These are phyloP conservation scores for Microtus pennsylvanicus DNA, from an alignment of 2,113 vertebrate species.

Conservation along the genomic window DNA sequence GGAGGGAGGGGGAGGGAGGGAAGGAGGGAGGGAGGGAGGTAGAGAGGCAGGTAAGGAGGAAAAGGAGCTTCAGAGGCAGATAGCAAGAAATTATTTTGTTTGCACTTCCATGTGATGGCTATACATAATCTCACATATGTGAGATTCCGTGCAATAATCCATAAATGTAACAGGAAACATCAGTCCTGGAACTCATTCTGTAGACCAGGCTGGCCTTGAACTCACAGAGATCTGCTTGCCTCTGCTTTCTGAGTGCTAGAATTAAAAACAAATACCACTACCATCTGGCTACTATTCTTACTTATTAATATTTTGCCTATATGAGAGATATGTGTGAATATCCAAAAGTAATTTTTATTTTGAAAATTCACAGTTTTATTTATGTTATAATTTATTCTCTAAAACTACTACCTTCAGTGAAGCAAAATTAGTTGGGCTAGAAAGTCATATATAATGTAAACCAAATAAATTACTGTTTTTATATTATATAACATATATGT, in stretches of 20 bases:
- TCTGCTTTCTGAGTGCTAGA: neutral
- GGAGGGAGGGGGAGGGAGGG: too few species aligned
- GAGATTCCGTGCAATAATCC: neutral
- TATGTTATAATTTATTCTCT: neutral
- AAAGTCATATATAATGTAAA: neutral
- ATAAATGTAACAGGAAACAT: too few species aligned
- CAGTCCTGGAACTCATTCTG: neutral
- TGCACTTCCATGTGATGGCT: neutral
- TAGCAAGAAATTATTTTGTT: neutral
- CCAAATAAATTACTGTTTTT: neutral
- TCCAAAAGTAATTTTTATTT: neutral
- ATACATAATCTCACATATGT: neutral
- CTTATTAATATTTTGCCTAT: neutral
- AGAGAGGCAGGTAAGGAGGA: neutral
- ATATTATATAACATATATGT: neutral
- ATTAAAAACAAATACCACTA: neutral
- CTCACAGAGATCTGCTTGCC: too few species aligned
- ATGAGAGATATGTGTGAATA: neutral
- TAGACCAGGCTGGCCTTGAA: neutral
- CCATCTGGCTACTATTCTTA: neutral
- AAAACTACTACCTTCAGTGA: neutral
- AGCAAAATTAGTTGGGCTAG: neutral
- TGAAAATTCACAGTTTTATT: neutral
- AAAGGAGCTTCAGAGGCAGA: neutral
- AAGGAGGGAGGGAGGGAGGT: rapidly evolving